Evolutionary conservation across 2,113 vertebrate species (phyloP), one percentile per base, ranked within the genome.

Genomic region (Python bivittatus): DNA sequence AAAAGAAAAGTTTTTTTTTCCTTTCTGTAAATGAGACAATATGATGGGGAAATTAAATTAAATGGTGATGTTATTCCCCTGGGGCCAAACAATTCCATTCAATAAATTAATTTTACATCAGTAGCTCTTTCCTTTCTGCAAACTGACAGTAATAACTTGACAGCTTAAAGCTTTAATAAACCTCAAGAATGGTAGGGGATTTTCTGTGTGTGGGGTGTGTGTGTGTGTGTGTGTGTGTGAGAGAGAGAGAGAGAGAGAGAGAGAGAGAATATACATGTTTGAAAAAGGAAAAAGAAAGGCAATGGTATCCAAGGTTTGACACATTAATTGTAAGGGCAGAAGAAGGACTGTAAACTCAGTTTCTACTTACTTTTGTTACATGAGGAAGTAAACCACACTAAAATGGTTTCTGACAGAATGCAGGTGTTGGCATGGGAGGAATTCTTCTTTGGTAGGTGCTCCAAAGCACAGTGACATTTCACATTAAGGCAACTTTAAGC

Each of bases 21-120:
- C 89, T 91, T 94, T 96, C 96, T 96, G 95, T 96, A 98, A 98
- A 98, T 97, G 97, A 98, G 97, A 97, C 97, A 97, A 97, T 98
- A 98, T 98, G 97, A 98, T 97, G 96, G 96, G 92, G 95, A 97
- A 98, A 98, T 98, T 98, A 98, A 98, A 98, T 98, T 98, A 98
- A 98, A 97, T 97, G 96, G 97, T 97, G 97, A 97, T 98, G 97
- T 97, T 98, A 97, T 97, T 97, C 97, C 97, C 97, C 92, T 94
- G 96, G 97, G 98, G 97, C 97, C 97, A 98, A 98, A 98, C 97
- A 98, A 97, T 98, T 97, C 96, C 96, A 97, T 98, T 97, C 97
- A 97, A 98, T 98, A 98, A 98, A 98, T 98, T 98, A 98, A 98
- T 98, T 98, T 98, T 98, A 98, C 97, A 97, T 97, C 97, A 97